Base-by-base conservation (phyloP, 1,140 invertebrate species). In the Drosophila saltans region DNA sequence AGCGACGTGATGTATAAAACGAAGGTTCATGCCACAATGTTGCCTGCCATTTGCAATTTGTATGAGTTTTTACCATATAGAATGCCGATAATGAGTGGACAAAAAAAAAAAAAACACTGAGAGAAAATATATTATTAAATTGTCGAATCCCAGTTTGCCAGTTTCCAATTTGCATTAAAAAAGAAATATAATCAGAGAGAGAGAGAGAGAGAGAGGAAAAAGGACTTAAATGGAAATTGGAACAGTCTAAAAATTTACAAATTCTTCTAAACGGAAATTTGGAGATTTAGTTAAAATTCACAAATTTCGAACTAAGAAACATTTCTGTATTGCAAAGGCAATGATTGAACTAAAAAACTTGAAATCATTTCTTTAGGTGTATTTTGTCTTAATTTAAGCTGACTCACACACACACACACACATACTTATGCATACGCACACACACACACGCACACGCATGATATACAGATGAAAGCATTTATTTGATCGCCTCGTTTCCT, bases 41-140 rank as follows among this genome's bases (percentile, higher is more conserved):
- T 52, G 45, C 45, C 80, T 88, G 83, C 72, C 83, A 77, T 88
- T 86, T 81, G 75, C 72, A 86, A 86, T 86, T 81, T 86, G 83
- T 74, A 52, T 52, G 45, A 52, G 24, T 52, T 52, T 26, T 26
- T 52, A 26, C 21, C 16, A 52, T 52, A 52, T 52, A 39, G 33
- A 62, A 63, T 69, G 41, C 48, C 60, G 57, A 81, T 79, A 86
- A 86, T 86, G 82, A 86, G 33, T 33, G 28, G n/a, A 72, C 66
- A 64, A 69, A 56, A 64, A 61, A 39, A 68, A 36, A 6, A 36
- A 5, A 5, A 3, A 36, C 33, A 36, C 33, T 36, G 33, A 36
- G 16, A 16, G 16, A 16, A 16, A 16, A 16, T 16, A 16, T 16
- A 16, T 16, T 16, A 16, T 16, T 16, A 16, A 16, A 16, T 16